A percentile compares a stretch with the other conserved stretches of the same genome.
phyloP scores from a whole-genome alignment of 2,888 invertebrate species.

The Ceriagrion tenellum region DNA sequence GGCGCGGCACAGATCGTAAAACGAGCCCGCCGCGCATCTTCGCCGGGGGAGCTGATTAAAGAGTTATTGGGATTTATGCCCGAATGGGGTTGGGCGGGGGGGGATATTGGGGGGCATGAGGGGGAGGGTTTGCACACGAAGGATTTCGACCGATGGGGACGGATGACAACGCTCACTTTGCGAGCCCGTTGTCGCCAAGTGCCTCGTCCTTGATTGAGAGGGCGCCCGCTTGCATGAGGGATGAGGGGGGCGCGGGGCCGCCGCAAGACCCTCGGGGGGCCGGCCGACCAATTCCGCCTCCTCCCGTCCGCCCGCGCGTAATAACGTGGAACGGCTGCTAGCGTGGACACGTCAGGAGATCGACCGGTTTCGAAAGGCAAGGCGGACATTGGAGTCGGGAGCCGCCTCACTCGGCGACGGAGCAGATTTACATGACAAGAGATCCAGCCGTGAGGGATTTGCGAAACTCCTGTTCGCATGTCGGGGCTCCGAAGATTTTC shows the following conservation, averaged over 20 bases:
- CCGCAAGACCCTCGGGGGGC: neutral
- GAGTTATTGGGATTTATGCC: neutral
- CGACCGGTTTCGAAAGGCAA: neutral
- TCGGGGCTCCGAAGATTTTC: too few species aligned
- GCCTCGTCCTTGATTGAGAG: slow-evolving; percentile 14
- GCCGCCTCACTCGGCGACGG: neutral
- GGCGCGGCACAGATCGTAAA: neutral
- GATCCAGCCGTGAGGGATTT: neutral
- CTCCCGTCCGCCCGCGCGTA: neutral
- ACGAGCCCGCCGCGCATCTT: neutral
- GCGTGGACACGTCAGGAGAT: neutral
- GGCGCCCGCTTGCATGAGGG: neutral
- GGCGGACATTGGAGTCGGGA: neutral
- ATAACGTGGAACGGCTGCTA: neutral
- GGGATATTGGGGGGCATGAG: too few species aligned
- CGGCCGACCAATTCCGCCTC: neutral
- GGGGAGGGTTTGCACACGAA: too few species aligned
- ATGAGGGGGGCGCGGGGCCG: neutral
- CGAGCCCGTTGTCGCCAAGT: neutral
- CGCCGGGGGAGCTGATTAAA: neutral
- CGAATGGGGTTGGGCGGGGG: neutral
- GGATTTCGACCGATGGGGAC: neutral
- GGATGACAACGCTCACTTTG: neutral
- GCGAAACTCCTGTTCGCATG: neutral
- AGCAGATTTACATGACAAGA: neutral